phyloP scores from a whole-genome alignment of 2,888 invertebrate genomes.

The Matsumyia berberina region DNA sequence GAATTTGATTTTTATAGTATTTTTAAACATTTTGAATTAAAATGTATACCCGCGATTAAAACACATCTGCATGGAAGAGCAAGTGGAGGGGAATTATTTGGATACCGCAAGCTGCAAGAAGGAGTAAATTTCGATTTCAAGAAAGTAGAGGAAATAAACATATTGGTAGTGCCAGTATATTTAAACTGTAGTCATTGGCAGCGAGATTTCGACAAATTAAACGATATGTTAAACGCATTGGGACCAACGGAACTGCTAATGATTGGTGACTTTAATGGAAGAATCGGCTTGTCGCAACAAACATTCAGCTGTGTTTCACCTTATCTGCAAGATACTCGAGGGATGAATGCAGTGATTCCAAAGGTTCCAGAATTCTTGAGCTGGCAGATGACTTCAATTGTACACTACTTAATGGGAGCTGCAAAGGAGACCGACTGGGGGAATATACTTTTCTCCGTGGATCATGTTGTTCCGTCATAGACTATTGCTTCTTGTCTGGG shows the following conservation, averaged over 20 bases:
- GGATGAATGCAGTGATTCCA: neutral
- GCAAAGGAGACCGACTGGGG: neutral
- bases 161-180: slow-evolving; percentile 17
- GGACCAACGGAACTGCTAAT: neutral
- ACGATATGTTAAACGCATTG: neutral
- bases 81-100: slow-evolving; percentile 9
- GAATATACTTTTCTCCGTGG: slow-evolving; percentile 27
- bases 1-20: neutral
- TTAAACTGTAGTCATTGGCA: slow-evolving; percentile 5
- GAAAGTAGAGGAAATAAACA: neutral
- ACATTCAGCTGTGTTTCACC: neutral
- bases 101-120: slow-evolving; percentile 7
- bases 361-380: neutral
- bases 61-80: slow-evolving; percentile 16
- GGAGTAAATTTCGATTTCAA: neutral
- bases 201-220: neutral
- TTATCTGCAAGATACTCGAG: neutral
- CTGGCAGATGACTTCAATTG: slow-evolving; percentile 9
- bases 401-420: slow-evolving; percentile 21
- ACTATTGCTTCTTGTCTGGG: slow-evolving; percentile 24
- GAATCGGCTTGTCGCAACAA: neutral
- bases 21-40: neutral
- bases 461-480: slow-evolving; percentile 15
- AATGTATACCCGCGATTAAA: slow-evolving; percentile 2
- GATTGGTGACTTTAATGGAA: slow-evolving; percentile 13